Evolutionary conservation across 2,797 vertebrate genomes (phyloP), one percentile per base, ranked within the genome.

Genomic region (Ptychadena robeensis): DNA sequence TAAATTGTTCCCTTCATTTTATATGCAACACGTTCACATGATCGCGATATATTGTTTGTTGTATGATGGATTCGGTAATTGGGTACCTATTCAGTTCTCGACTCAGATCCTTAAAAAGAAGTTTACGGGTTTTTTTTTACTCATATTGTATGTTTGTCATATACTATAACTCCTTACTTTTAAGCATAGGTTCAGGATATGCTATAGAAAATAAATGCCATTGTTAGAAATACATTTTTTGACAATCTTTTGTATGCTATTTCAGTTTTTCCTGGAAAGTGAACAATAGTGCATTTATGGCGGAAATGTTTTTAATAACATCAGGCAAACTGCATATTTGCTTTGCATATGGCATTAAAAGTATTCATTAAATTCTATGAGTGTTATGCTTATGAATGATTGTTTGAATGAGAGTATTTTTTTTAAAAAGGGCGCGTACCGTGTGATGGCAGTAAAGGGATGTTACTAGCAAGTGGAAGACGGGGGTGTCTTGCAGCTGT

Each of bases 381-480:
- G n/a, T 4, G 9, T 27, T 28, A 28, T 9, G 59, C n/a, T 27
- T 61, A 61, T 27, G 57, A 27, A 61, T 25, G n/a, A 48, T 27
- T 35, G 69, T 73, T 73, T 81, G 79, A 81, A 81, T 81, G 69
- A 66, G 15, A 48, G 38, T 38, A 64, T 61, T 80, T 71, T 80
- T 80, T 59, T 64, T 73, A 66, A 73, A 81, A 81, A 81, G 70
- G 69, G 69, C 69, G 79, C 68, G 79, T 80, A 53, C 31, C 7
- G 8, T 73, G 28, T 40, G 12, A 72, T 72, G 28, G 57, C 38
- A 73, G 68, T 15, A 15, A 73, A 44, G 37, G 31, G 15, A 37
- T 48, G 59, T 48, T 78, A 25, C 61, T 75, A 75, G 72, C 57
- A 38, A 75, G 59, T 75, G 57, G 53, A 74, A 74, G 53, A 61